Evolutionary conservation across 2,797 vertebrate genomes (phyloP).

Genomic region (Babyrousa celebensis): DNA sequence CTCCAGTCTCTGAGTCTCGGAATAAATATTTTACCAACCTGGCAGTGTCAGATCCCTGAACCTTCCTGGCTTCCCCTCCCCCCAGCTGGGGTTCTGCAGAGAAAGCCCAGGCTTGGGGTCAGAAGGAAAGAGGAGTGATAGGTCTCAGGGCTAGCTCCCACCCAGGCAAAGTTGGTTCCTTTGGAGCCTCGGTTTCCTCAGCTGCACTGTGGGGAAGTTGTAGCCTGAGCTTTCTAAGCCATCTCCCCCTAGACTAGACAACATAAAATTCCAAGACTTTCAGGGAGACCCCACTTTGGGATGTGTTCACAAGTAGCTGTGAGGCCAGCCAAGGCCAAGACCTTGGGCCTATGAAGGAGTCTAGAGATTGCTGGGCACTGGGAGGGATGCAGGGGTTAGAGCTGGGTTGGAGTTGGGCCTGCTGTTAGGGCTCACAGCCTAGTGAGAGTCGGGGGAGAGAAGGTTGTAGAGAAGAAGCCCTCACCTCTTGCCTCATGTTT

Average conservation of each 20-base stretch:
- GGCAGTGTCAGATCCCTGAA: conserved; percentile 81
- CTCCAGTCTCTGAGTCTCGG: conserved; percentile 81
- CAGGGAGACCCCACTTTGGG: conserved; percentile 7
- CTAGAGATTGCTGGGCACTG: neutral
- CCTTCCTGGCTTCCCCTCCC: conserved; percentile 44
- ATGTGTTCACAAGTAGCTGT: neutral
- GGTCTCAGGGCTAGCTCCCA: neutral
- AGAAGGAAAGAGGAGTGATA: neutral
- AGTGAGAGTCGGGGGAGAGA: neutral
- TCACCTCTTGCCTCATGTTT: neutral
- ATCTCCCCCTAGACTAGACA: neutral
- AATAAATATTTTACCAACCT: conserved; percentile 86
- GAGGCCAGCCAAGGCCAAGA: neutral
- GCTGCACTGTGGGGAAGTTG: neutral
- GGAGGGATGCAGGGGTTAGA: neutral
- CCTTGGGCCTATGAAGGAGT: neutral
- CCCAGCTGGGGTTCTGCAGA: neutral
- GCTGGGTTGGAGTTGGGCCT: neutral
- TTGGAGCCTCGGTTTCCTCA: conserved; percentile 7
- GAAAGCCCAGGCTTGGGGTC: neutral
- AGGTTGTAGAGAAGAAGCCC: neutral
- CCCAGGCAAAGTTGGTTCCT: neutral
- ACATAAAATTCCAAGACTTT: conserved; percentile 6
- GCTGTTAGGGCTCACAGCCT: neutral
- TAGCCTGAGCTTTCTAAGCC: neutral